Evolutionary conservation across 2,113 vertebrate genomes (phyloP).

Genomic region (Perca fluviatilis): DNA sequence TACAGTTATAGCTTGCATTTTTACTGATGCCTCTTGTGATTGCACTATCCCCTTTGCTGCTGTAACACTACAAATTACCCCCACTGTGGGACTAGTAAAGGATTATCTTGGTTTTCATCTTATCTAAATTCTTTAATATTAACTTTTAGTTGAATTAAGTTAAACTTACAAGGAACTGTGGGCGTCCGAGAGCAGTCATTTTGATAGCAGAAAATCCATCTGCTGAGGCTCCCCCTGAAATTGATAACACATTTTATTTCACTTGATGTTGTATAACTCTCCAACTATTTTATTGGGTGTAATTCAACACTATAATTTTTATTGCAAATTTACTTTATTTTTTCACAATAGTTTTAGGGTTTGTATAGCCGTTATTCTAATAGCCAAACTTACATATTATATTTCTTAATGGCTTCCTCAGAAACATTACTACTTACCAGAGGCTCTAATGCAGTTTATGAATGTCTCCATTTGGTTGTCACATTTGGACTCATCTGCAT

Average conservation of each 20-base stretch:
- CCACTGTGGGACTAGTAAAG: too few relatives aligned
- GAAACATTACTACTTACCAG: constrained; percentile 76
- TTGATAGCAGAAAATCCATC: constrained; percentile 95
- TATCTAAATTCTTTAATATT: not conserved
- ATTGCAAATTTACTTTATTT: too few relatives aligned
- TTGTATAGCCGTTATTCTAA: not conserved
- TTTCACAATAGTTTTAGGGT: not conserved
- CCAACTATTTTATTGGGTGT: not conserved
- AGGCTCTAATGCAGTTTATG: constrained; percentile 91
- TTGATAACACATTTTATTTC: not conserved
- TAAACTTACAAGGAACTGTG: constrained; percentile 93
- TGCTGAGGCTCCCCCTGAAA: constrained; percentile 88
- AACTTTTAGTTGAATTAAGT: not conserved
- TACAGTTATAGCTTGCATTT: too few relatives aligned
- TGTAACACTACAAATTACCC: too few relatives aligned
- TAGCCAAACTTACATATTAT: not conserved
- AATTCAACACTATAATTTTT: not conserved
- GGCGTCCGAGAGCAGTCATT: constrained; percentile 92
- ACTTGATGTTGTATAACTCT: not conserved
- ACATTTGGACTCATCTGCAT: constrained; percentile 91
- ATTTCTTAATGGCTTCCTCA: not conserved
- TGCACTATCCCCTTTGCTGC: too few relatives aligned
- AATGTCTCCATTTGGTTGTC: constrained; percentile 95
- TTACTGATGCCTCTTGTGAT: too few relatives aligned
- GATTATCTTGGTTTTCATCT: too few relatives aligned